Percentiles rank a stretch among this genome's conserved stretches.
These are phyloP conservation scores for Sinocyclocheilus anophthalmus DNA, from an alignment of 2,113 vertebrate species.

Conservation along the genomic window DNA sequence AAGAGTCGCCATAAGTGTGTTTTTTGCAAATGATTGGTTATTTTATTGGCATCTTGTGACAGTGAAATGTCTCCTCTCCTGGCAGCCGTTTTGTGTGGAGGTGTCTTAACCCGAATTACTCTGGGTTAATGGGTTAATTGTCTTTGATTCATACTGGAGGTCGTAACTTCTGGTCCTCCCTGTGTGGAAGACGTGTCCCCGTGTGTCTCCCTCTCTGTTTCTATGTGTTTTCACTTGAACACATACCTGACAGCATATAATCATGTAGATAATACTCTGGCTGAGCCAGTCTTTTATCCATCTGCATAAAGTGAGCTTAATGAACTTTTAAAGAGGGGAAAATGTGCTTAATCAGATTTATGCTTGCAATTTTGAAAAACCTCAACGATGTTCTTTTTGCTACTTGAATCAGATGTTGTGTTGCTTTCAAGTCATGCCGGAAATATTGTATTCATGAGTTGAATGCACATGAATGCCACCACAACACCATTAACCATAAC, in stretches of 20 bases:
- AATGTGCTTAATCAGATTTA: background rate
- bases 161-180: background rate
- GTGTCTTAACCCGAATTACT: constrained; percentile 23
- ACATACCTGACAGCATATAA: background rate
- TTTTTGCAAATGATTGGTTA: background rate
- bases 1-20: background rate
- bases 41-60: background rate
- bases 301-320: background rate
- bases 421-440: too few relatives aligned
- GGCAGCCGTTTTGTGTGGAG: background rate
- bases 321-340: background rate
- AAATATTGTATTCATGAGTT: too few relatives aligned
- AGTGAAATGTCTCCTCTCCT: background rate
- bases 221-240: background rate
- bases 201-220: background rate
- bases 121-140: constrained; percentile 8
- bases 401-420: too few relatives aligned
- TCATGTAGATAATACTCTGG: background rate
- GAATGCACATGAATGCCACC: too few relatives aligned
- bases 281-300: background rate
- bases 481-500: too few relatives aligned
- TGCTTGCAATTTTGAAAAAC: too few relatives aligned
- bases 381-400: too few relatives aligned
- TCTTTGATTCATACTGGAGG: background rate
- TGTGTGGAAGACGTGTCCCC: background rate